Base-by-base conservation (phyloP, 2,113 vertebrate species). In the Macrotus californicus region DNA sequence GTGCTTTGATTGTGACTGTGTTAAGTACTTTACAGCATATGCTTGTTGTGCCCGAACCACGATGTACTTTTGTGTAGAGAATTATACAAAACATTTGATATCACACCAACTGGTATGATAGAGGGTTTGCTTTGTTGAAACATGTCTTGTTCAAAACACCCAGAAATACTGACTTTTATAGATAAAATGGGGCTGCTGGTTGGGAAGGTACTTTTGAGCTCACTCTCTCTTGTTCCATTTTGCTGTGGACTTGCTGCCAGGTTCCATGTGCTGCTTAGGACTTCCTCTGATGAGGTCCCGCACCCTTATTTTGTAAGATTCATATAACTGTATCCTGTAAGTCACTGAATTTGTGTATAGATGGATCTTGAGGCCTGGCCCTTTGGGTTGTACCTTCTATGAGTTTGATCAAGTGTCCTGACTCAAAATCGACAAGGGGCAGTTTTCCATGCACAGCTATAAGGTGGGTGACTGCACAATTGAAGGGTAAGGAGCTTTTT, bases 101-200 rank as follows among this genome's bases (percentile, higher is more conserved):
- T 54, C 70, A 31, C 12, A 67, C 59, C 41, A 75, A 12, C 52
- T 84, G 43, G 66, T 54, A 76, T 83, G 91, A 61, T 77, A 82
- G 80, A 94, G 39, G 12, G 3, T 61, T 91, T 82, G 34, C 87
- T 80, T 93, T 93, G 56, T 83, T 87, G 59, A 91, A 95, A 66
- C 13, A n/a, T 82, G 14, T 46, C 66, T 92, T 69, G 10, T 75
- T 87, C 29, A 86, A 54, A 92, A 43, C 76, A 82, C 8, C 80
- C 36, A 36, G 41, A 76, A 80, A 84, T 34, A 26, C 43, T 69
- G 31, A 66, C 54, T 59, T 81, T 67, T 29, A 6, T 46, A 46
- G 84, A 82, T 94, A 41, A 69, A 69, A 73, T 6, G 70, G 61
- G 11, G 13, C 52, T 59, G 16, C 50, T 64, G 31, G 24, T 6